These are phyloP conservation scores for Gallinago undulata DNA, from an alignment of 2,113 vertebrate species.

Conservation along the genomic window DNA sequence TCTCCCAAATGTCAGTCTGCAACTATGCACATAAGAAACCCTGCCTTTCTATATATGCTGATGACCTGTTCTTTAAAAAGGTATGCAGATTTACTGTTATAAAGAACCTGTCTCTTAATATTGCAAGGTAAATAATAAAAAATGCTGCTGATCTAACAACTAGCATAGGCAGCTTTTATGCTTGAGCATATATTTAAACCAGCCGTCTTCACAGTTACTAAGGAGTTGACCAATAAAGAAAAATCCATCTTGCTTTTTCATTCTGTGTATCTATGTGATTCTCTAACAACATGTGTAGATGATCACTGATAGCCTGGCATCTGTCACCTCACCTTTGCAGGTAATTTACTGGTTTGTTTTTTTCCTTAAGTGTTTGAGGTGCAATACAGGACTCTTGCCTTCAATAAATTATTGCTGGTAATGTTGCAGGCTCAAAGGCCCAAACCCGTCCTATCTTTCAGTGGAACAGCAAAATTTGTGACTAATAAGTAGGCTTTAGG, in stretches of 20 bases:
- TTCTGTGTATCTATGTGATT: not conserved
- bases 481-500: not conserved
- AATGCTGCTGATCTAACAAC: not conserved
- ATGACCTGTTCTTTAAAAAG: not conserved
- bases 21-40: not conserved
- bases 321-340: not conserved
- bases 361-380: not conserved
- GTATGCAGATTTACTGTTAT: not conserved
- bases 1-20: not conserved
- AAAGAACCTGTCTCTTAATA: not conserved
- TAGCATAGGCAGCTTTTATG: not conserved
- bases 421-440: not conserved
- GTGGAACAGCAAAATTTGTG: not conserved
- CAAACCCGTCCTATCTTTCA: not conserved
- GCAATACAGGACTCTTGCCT: not conserved
- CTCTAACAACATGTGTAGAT: not conserved
- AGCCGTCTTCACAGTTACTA: not conserved
- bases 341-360: not conserved
- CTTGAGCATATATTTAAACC: not conserved
- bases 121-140: not conserved
- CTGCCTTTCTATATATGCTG: not conserved
- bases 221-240: not conserved
- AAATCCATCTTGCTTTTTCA: not conserved
- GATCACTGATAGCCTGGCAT: not conserved
- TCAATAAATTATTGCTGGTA: not conserved